These are phyloP conservation scores for Apotomis betuletana DNA, from an alignment of 2,888 invertebrate species.

Conservation along the genomic window DNA sequence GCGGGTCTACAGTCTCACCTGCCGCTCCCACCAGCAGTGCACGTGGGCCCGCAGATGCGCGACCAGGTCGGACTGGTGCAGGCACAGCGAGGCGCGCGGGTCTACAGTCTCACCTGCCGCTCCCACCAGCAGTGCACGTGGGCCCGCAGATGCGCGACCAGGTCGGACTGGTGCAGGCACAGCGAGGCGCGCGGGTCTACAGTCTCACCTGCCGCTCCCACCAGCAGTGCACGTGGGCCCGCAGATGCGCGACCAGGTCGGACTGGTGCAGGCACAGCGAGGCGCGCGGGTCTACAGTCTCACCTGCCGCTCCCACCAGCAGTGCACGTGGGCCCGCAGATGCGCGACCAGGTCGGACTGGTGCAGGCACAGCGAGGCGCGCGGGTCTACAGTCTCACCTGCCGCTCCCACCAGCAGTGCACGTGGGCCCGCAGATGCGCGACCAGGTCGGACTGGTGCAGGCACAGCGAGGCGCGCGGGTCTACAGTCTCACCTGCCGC, in stretches of 20 bases:
- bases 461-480: slow-evolving; percentile 44
- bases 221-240: no score
- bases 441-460: slow-evolving; percentile 86
- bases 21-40: slow-evolving; percentile 96
- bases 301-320: slow-evolving; percentile 70
- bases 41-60: slow-evolving; percentile 97
- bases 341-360: slow-evolving; percentile 80
- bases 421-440: no score
- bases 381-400: slow-evolving; percentile 41
- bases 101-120: no score
- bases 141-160: no score
- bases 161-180: slow-evolving; percentile 37
- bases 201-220: no score
- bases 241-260: no score
- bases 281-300: no score
- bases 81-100: slow-evolving; percentile 94
- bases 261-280: no score
- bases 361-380: slow-evolving; percentile 80
- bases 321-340: no score
- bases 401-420: slow-evolving; percentile 67
- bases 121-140: no score
- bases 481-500: no score
- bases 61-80: slow-evolving; percentile 93
- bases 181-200: no score
- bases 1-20: slow-evolving; percentile 86